Conservation (phyloP, 2,888 invertebrate genomes). For the Drosophila dives region DNA sequence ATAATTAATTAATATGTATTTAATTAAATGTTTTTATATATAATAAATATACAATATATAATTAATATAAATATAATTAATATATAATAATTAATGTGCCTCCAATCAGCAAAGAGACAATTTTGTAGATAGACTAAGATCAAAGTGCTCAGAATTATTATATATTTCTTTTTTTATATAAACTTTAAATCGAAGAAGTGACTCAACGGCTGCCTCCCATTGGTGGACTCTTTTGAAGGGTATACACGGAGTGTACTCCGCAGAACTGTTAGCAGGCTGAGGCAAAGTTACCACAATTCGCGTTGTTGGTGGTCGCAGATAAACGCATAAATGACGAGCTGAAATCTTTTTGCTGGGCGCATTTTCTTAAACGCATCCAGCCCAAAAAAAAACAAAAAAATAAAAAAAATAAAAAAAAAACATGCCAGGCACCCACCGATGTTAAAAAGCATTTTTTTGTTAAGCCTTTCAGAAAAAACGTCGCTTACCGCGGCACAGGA, state of each 20-base stretch:
- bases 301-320: slow-evolving; percentile 71
- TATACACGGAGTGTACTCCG: not conserved
- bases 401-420: no score
- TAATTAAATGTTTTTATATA: not conserved
- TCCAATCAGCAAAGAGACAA: not conserved
- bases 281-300: slow-evolving; percentile 52
- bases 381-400: not conserved
- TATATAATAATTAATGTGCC: no score
- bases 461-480: slow-evolving; percentile 73
- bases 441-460: slow-evolving; percentile 78
- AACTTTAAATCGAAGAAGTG: not conserved
- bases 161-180: no score
- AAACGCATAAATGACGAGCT: slow-evolving; percentile 80
- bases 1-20: no score
- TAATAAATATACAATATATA: no score
- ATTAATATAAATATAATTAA: no score
- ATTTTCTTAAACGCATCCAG: slow-evolving; percentile 63
- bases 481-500: slow-evolving; percentile 50
- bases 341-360: slow-evolving; percentile 70
- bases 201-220: not conserved
- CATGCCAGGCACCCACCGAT: slow-evolving; percentile 34
- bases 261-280: slow-evolving; percentile 16
- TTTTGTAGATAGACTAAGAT: not conserved
- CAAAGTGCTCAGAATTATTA: not conserved
- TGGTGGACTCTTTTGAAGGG: not conserved